Base-by-base conservation (phyloP, 2,888 invertebrate genomes). In the Lithophane ornitopus region DNA sequence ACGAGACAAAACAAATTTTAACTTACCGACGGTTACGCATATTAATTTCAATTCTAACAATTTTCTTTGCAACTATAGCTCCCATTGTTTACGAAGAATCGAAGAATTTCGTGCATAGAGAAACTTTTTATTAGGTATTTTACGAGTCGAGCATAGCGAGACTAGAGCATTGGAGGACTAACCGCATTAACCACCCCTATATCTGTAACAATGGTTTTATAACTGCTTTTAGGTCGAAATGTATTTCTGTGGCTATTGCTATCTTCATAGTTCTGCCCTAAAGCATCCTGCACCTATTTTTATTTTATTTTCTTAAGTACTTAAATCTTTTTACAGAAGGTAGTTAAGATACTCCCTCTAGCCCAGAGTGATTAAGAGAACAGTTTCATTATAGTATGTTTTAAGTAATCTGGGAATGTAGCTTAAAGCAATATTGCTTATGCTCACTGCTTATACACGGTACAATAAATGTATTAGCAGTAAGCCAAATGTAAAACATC, bases 301-400 rank as follows among this genome's bases (percentile, higher is more conserved):
- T 70, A 34, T 61, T 44, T 49, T 61, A 34, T 61, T 44, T 52
- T 61, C 44, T 61, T 28, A 34, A 44, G 41, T 70, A 70, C 61
- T 44, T 44, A 14, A 14, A 72, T 16, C 68, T 74, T 54, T 70
- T 71, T 34, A 44, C 52, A 70, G 52, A 49, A 8, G 28, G 41
- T 61, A 61, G 41, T 70, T 52, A 70, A 61, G 70, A 70, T 61
- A 44, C 41, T 70, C 71, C 71, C 61, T 61, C 41, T 34, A n/a
- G 41, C 6, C 39, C 39, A 49, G 8, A 22, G 44, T 56, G 22
- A 39, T 56, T 63, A 49, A 44, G 39, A 46, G 26, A 63, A 62
- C 9, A 28, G 39, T 39, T 26, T 74, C 16, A 74, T 39, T 63
- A 49, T 56, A 63, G 26, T 41, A 28, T 39, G 34, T 28, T n/a